These are phyloP conservation scores for Ecdyonurus torrentis DNA, from an alignment of 2,888 invertebrate genomes.

Conservation along the genomic window DNA sequence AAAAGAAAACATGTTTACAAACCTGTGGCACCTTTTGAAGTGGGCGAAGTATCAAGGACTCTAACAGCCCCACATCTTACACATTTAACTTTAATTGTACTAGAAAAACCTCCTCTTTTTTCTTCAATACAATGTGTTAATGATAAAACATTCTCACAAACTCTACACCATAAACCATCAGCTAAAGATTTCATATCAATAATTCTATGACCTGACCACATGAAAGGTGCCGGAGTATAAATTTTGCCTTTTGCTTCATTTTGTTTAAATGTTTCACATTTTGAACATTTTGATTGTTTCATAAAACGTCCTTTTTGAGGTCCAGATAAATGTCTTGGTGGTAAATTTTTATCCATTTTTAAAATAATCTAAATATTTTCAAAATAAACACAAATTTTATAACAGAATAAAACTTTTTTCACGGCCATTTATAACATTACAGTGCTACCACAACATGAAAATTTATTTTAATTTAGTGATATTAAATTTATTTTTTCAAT, in stretches of 20 bases:
- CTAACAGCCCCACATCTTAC: not conserved
- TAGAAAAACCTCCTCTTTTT: not conserved
- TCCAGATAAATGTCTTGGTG: no score
- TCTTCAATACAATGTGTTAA: not conserved
- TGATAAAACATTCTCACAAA: not conserved
- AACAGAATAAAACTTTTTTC: no score
- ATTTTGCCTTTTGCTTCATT: not conserved
- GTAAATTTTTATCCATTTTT: no score
- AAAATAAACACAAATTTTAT: no score
- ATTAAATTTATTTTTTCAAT: no score
- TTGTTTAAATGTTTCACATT: not conserved
- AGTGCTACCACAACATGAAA: no score
- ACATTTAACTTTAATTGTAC: not conserved
- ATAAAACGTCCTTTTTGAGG: not conserved
- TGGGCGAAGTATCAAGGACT: not conserved
- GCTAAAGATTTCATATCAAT: not conserved
- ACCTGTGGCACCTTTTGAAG: no score
- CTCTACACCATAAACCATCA: not conserved
- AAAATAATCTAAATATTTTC: no score
- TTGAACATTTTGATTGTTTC: not conserved
- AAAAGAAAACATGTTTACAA: no score
- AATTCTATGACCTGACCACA: not conserved
- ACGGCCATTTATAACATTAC: no score
- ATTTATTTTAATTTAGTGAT: no score
- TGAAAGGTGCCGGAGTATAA: not conserved